phyloP scores from a whole-genome alignment of 2,888 invertebrate species.

The Gonocerus acuteangulatus region DNA sequence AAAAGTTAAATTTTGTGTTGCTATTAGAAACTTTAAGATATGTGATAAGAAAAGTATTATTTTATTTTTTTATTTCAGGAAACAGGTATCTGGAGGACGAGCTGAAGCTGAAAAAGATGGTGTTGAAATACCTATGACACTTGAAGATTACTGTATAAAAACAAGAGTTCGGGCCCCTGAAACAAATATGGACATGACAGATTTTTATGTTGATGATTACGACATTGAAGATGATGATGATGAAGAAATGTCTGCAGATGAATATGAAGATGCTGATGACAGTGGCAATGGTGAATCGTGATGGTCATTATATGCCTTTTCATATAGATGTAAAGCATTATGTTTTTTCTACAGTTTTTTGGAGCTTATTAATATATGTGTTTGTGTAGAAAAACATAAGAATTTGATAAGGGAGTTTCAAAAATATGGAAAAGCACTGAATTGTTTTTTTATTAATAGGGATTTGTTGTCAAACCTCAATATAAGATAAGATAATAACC shows the following conservation, averaged over 20 bases:
- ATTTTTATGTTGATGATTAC: conserved; percentile 93
- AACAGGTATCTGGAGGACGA: conserved; percentile 92
- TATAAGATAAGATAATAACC: background rate
- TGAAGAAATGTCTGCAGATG: conserved; percentile 59
- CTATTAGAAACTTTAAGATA: no score
- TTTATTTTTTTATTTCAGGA: conserved; percentile 61
- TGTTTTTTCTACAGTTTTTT: conserved; percentile 23
- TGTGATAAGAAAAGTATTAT: no score
- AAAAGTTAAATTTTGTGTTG: no score
- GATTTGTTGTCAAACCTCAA: background rate
- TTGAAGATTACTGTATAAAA: conserved; percentile 97
- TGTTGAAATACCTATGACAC: conserved; percentile 89
- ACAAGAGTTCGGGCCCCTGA: conserved; percentile 80
- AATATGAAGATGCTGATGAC: conserved; percentile 73
- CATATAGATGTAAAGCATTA: conserved; percentile 14
- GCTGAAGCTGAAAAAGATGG: conserved; percentile 94
- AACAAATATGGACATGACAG: conserved; percentile 81
- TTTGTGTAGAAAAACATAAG: conserved; percentile 9
- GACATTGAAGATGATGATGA: conserved; percentile 68
- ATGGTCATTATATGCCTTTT: conserved; percentile 43
- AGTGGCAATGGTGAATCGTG: conserved; percentile 89
- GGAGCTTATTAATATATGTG: conserved; percentile 20
- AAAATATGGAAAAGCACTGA: background rate
- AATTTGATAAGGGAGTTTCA: background rate
- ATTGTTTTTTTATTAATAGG: background rate